A percentile compares a stretch with the other conserved stretches of the same genome.
phyloP scores from a whole-genome alignment of 2,113 vertebrate genomes.

The Saccopteryx bilineata region DNA sequence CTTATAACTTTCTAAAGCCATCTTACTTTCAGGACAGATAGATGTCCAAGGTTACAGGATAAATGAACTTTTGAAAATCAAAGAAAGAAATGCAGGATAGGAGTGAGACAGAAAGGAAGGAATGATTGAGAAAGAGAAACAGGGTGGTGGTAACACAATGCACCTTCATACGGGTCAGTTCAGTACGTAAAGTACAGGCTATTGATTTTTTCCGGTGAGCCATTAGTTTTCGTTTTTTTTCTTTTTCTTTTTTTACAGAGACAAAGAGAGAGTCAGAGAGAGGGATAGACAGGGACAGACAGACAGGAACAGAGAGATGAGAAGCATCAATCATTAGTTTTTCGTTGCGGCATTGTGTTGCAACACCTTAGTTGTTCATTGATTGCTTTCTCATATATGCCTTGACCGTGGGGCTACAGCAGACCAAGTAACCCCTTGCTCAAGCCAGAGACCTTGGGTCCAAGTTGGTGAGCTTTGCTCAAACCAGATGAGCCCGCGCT shows the following conservation, averaged over 20 bases:
- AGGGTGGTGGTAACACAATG: neutral
- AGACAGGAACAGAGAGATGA: no score
- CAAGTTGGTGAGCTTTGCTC: no score
- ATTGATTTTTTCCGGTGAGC: neutral
- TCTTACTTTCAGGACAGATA: neutral
- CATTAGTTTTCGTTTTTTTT: slow-evolving; percentile 17
- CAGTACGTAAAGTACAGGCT: neutral
- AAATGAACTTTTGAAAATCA: neutral
- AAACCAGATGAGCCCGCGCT: no score
- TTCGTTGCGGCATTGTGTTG: no score
- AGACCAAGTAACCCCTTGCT: no score
- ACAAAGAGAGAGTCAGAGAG: no score
- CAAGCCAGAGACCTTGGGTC: no score
- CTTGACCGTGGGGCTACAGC: no score
- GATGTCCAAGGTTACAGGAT: neutral
- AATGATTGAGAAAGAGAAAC: neutral
- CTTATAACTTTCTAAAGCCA: neutral
- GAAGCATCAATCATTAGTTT: no score
- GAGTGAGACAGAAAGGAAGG: accelerated
- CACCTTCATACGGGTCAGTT: neutral
- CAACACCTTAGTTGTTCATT: no score
- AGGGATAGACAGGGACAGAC: no score
- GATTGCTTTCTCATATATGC: no score
- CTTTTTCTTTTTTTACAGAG: neutral
- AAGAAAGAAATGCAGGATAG: neutral